Percentiles rank a stretch among this genome's conserved stretches.
Evolutionary conservation across 2,888 invertebrate species (phyloP).

Genomic region (Andricus curvator): DNA sequence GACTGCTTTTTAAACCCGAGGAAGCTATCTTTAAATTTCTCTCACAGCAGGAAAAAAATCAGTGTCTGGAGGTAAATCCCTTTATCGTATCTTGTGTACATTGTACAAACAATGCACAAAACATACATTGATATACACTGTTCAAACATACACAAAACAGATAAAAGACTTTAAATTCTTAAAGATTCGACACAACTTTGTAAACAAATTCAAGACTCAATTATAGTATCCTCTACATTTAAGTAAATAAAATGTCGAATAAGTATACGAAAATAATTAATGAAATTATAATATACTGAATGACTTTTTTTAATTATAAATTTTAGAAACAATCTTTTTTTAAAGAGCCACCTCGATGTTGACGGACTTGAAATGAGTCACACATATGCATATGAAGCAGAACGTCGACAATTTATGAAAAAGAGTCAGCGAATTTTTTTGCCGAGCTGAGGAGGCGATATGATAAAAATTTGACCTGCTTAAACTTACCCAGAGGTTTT

Average conservation of each 20-base stretch:
- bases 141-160: background rate
- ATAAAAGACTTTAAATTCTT: background rate
- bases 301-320: no score
- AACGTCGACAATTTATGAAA: constrained; percentile 21
- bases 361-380: background rate
- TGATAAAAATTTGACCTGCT: constrained; percentile 33
- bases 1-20: no score
- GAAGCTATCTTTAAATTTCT: no score
- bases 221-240: no score
- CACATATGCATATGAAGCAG: background rate
- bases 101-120: background rate
- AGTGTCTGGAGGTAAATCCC: background rate
- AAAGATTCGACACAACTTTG: background rate
- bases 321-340: no score
- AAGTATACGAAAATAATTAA: background rate
- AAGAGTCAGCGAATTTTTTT: constrained; percentile 31
- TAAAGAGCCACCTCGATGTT: no score
- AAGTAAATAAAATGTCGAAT: background rate
- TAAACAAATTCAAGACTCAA: no score
- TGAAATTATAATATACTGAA: no score
- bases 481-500: background rate
- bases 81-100: background rate
- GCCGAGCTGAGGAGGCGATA: constrained; percentile 9
- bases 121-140: background rate
- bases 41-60: no score